These are phyloP conservation scores for Calyptommatus sinebrachiatus DNA, from an alignment of 2,113 vertebrate species.

Conservation along the genomic window DNA sequence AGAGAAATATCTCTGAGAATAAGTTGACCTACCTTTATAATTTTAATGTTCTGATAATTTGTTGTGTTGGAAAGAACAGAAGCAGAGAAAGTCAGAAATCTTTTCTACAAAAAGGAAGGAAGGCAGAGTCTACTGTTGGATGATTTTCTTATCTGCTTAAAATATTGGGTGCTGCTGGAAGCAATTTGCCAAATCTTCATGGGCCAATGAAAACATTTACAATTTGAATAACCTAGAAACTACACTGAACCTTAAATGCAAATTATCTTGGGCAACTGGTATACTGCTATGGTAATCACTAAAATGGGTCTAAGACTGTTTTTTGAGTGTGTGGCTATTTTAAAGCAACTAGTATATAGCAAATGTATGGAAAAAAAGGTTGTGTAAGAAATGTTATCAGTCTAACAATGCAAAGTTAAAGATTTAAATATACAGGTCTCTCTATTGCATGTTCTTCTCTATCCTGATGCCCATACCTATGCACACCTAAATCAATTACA, in stretches of 20 bases:
- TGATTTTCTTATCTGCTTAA: not conserved
- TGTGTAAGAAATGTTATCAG: not conserved
- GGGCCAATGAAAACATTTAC: not conserved
- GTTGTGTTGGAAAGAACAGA: not conserved
- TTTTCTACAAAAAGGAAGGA: not conserved
- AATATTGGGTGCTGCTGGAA: not conserved
- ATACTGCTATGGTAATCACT: not conserved
- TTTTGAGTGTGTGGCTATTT: not conserved
- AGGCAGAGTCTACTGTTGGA: not conserved
- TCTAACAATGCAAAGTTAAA: not conserved
- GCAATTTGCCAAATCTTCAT: not conserved
- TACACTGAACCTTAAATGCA: not conserved
- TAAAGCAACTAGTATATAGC: not conserved
- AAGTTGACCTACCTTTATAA: not conserved
- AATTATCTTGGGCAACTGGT: not conserved
- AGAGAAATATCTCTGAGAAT: not conserved
- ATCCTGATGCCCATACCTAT: not conserved
- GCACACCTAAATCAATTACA: not conserved
- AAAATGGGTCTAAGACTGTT: not conserved
- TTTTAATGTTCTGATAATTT: not conserved
- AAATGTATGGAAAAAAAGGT: not conserved
- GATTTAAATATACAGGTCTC: not conserved
- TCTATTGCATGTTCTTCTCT: not conserved
- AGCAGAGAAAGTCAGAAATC: not conserved
- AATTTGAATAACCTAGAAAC: not conserved